These are phyloP conservation scores for Dunckerocampus dactyliophorus DNA, from an alignment of 2,113 vertebrate species.

Conservation along the genomic window DNA sequence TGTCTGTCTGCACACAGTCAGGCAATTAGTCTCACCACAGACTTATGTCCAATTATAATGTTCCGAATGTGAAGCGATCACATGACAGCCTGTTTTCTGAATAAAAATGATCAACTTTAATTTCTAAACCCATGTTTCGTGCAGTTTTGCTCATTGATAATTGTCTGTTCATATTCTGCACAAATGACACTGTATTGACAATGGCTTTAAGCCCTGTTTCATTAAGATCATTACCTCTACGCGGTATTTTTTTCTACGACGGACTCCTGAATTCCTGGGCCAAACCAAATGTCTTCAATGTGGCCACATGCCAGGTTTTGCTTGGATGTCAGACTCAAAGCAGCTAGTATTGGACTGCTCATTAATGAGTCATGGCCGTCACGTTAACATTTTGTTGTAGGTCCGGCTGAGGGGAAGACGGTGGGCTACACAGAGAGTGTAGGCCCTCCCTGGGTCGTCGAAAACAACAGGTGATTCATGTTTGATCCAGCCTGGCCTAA, in stretches of 20 bases:
- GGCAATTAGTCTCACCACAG: constrained; percentile 48
- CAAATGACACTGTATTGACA: constrained; percentile 1
- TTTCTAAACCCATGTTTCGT: constrained; percentile 17
- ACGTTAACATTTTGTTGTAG: constrained; percentile 65
- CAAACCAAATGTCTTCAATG: constrained; percentile 37
- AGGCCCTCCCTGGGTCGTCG: constrained; percentile 52
- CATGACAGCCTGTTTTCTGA: constrained; percentile 35
- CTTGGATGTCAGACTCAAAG: constrained; percentile 40
- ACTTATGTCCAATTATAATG: constrained; percentile 56
- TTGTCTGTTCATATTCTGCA: constrained; percentile 4
- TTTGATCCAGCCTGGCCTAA: constrained; percentile 64
- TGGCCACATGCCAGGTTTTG: constrained; percentile 16
- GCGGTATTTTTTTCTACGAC: constrained; percentile 13
- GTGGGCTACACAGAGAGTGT: constrained; percentile 31
- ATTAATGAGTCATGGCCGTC: constrained; percentile 66
- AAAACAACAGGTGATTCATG: constrained; percentile 69
- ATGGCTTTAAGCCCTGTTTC: constrained; percentile 1
- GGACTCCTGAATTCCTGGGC: constrained; percentile 26
- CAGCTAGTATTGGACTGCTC: constrained; percentile 42
- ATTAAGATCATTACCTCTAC: constrained; percentile 9
- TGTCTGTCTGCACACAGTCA: constrained; percentile 43
- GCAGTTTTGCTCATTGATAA: constrained; percentile 27
- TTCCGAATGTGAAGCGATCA: constrained; percentile 50
- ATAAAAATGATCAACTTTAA: constrained; percentile 31
- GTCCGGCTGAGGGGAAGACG: constrained; percentile 49